phyloP scores from a whole-genome alignment of 2,888 invertebrate genomes.

The Zeuzera pyrina region DNA sequence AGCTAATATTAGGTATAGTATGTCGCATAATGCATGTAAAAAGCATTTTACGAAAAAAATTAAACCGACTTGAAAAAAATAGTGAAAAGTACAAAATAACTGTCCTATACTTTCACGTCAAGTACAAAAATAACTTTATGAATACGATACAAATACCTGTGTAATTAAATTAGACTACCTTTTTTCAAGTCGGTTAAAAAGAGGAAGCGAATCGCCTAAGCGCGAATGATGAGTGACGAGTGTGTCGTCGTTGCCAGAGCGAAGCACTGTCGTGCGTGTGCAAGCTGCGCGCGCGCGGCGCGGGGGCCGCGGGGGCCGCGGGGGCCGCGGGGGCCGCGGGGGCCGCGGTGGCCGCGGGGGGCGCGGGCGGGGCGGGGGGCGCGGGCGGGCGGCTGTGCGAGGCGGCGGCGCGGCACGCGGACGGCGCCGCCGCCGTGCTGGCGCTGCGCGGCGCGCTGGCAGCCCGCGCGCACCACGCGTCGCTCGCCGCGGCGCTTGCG shows the following conservation, averaged over 20 bases:
- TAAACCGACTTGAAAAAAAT: too few species aligned
- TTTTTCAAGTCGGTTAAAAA: too few species aligned
- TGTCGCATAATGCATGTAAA: too few species aligned
- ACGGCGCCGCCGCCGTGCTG: slow-evolving; percentile 34
- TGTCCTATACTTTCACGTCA: too few species aligned
- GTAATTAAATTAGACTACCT: too few species aligned
- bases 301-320: slow-evolving; percentile 13
- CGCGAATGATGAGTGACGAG: too few species aligned
- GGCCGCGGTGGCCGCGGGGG: slow-evolving; percentile 19
- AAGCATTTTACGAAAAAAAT: too few species aligned
- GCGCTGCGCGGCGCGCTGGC: slow-evolving; percentile 19
- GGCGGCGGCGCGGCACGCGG: slow-evolving; percentile 22
- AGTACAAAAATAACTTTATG: too few species aligned
- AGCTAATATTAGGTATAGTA: too few species aligned
- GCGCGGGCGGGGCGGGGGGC: slow-evolving; percentile 12
- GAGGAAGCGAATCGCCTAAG: too few species aligned
- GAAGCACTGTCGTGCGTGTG: slow-evolving; percentile 32
- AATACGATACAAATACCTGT: too few species aligned
- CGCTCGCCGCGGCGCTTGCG: slow-evolving; percentile 45
- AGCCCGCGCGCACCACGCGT: slow-evolving; percentile 24
- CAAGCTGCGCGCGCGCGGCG: slow-evolving; percentile 29
- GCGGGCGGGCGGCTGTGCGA: slow-evolving; percentile 29
- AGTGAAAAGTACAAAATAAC: too few species aligned
- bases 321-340: slow-evolving; percentile 16
- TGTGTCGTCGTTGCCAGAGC: slow-evolving; percentile 37